Evolutionary conservation across 1,140 invertebrate genomes (phyloP), one percentile per base, ranked within the genome.

Genomic region (Brachionus koreanus): DNA sequence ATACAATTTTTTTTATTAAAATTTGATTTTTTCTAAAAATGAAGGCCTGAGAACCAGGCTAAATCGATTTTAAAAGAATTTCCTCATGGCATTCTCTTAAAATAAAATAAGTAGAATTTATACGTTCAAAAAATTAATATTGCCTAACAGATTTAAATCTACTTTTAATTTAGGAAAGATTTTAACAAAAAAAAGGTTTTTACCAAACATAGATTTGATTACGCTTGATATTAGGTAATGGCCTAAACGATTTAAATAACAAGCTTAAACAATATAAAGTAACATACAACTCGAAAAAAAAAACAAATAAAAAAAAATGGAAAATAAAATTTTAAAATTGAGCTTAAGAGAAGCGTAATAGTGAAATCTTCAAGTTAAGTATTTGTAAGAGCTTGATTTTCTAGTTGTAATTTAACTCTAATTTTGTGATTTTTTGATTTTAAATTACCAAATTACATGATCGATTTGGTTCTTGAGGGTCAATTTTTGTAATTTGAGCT

Each of bases 401-500:
- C 49, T 57, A 9, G 49, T 23, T 57, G 49, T 23, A 57, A 57
- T 57, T 57, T 57, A 57, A 57, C 49, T 57, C 49, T 57, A 57
- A 57, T 23, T 23, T 57, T 57, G 49, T 23, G 49, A 57, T 57
- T 57, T 16, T 57, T 57, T 57, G 16, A 57, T 57, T 23, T 57
- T 19, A 57, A 57, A 57, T 19, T 57, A 57, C 49, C 5, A 57
- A 25, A 57, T 57, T 57, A 9, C 49, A 57, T 57, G 49, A 57
- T 57, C 49, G 49, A 57, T 57, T 57, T n/a, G n/a, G 49, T 7
- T 57, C 49, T 57, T 57, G 19, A 57, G 49, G 49, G 49, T 57
- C 49, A 57, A 57, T 57, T 57, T 57, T 57, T 57, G 49, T 57
- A 57, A 57, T 19, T 57, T 57, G 49, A 57, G 49, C 49, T 57